Percentiles rank a stretch among this genome's conserved stretches.
phyloP scores from a whole-genome alignment of 2,113 vertebrate species.

The Clarias magur region DNA sequence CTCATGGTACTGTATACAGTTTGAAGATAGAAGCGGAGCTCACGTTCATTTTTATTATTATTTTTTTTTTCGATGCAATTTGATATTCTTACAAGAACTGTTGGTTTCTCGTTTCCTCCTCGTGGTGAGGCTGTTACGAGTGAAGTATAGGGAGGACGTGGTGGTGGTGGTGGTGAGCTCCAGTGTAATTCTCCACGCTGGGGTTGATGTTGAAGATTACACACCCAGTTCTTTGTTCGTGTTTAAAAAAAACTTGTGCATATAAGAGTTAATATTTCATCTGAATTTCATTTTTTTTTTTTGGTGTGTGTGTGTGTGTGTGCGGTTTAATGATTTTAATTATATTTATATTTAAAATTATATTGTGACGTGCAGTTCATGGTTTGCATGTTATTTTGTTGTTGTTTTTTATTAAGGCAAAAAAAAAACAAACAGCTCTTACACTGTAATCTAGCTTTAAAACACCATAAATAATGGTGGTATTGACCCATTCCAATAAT shows the following conservation, averaged over 20 bases:
- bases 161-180: neutral
- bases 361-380: neutral
- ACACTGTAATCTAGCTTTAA: neutral
- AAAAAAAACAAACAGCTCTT: neutral
- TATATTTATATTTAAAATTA: neutral
- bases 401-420: neutral
- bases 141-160: neutral
- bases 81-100: neutral
- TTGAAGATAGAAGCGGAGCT: neutral
- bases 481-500: no score
- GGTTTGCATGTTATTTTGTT: neutral
- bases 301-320: neutral
- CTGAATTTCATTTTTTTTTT: neutral
- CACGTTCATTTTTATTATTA: neutral
- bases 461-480: neutral
- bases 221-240: constrained; percentile 4
- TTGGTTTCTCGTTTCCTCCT: neutral
- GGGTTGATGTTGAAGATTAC: constrained; percentile 28
- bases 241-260: neutral
- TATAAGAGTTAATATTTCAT: neutral
- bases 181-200: neutral
- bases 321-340: neutral
- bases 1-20: neutral
- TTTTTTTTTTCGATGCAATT: neutral
- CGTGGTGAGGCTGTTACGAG: neutral